These are phyloP conservation scores for Xestia sexstrigata DNA, from an alignment of 2,888 invertebrate species.

Conservation along the genomic window DNA sequence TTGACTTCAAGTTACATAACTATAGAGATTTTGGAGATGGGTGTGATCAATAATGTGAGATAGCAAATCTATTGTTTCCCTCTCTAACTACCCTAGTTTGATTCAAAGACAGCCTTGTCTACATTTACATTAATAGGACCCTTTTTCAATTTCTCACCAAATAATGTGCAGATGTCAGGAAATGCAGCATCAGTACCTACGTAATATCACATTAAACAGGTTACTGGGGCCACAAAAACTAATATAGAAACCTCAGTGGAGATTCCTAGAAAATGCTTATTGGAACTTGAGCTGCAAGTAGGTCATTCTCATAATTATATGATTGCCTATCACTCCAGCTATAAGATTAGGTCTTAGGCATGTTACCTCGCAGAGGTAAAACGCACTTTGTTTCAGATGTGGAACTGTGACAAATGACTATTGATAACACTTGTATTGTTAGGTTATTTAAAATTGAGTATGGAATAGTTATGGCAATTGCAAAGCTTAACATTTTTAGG, in stretches of 20 bases:
- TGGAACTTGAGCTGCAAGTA: background rate
- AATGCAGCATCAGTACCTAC: background rate
- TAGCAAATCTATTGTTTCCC: background rate
- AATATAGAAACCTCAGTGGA: background rate
- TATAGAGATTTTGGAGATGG: background rate
- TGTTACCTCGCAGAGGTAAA: background rate
- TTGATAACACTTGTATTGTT: slow-evolving; percentile 1
- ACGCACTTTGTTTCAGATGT: slow-evolving; percentile 26
- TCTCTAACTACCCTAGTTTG: background rate
- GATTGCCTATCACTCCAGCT: background rate
- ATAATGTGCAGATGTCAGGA: background rate
- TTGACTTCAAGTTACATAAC: slow-evolving; percentile 15
- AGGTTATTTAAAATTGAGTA: slow-evolving; percentile 50
- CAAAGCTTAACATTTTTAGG: slow-evolving; percentile 31
- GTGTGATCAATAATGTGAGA: background rate
- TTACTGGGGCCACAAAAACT: background rate
- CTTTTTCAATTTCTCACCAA: no score
- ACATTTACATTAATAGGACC: background rate
- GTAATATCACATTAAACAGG: background rate
- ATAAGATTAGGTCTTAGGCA: slow-evolving; percentile 8
- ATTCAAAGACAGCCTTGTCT: no score
- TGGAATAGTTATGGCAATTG: slow-evolving; percentile 4
- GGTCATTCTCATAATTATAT: background rate
- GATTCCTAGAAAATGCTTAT: background rate
- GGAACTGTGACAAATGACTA: slow-evolving; percentile 13